Base-by-base conservation (phyloP, 2,888 invertebrate species). In the Drepana falcataria region DNA sequence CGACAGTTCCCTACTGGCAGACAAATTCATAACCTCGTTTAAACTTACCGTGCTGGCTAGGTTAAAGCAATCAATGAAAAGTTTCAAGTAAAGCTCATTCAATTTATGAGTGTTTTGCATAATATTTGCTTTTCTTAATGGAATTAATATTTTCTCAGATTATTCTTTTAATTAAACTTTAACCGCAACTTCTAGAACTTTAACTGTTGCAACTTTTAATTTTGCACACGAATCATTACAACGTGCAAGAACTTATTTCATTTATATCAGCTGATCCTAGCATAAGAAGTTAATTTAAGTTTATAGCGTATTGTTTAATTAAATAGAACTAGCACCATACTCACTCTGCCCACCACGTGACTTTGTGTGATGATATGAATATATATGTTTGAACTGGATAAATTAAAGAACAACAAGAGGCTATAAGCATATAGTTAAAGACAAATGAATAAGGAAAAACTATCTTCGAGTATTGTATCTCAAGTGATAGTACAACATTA, bases 21-120 rank as follows among this genome's bases (percentile, higher is more conserved):
- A 79, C 71, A 74, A 79, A 76, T 79, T 79, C 74, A 69, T 69
- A 69, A 74, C 70, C 68, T 73, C 63, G 70, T 74, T 74, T 61
- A 66, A 73, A 79, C 65, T 74, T 70, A 67, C 35, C 47, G 63
- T 67, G 65, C 66, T 66, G 73, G 65, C 63, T 58, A 55, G 59
- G 61, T 58, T 77, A 64, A 67, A 65, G 74, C 68, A 75, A 75
- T 75, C 74, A 74, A 74, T 77, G 73, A 69, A 73, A 77, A 79
- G 69, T 76, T 76, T 53, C 60, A 56, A 54, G 53, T 73, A 68
- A 71, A 69, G 63, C 65, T 63, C 64, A 66, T 65, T 59, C 62
- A 59, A 67, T 64, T 69, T 64, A 53, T 57, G 54, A 58, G 57
- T 54, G 60, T 70, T 70, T 71, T 68, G 61, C 70, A 70, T 70